A percentile compares a stretch with the other conserved stretches of the same genome.
Evolutionary conservation across 2,888 invertebrate species (phyloP).

Genomic region (Lithosia quadra): DNA sequence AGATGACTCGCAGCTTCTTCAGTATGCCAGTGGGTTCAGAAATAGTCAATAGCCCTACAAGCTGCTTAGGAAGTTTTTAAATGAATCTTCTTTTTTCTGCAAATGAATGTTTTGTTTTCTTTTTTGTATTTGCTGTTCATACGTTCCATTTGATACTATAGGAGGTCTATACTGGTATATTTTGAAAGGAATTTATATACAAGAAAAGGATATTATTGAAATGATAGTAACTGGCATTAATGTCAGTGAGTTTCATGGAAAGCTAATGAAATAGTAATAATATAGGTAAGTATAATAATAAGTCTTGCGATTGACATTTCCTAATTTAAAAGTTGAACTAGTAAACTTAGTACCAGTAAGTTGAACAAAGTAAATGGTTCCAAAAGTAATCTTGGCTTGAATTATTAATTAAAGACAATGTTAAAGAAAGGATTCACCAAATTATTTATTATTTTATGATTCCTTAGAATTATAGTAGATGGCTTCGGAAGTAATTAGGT

Average conservation of each 20-base stretch:
- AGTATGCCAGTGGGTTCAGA: too few relatives aligned
- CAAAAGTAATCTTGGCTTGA: background rate
- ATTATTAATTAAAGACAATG: background rate
- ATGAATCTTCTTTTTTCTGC: too few relatives aligned
- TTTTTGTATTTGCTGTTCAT: too few relatives aligned
- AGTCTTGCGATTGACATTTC: background rate
- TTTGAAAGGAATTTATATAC: background rate
- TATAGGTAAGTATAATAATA: background rate
- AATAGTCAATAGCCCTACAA: too few relatives aligned
- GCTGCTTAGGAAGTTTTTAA: too few relatives aligned
- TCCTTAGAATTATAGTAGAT: background rate
- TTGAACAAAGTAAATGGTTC: background rate
- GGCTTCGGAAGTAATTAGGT: background rate
- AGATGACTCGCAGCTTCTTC: too few relatives aligned
- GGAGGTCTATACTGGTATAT: background rate
- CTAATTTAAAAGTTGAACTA: constrained; percentile 1
- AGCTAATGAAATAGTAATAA: background rate
- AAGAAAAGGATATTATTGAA: background rate
- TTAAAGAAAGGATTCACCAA: background rate
- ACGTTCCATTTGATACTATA: too few relatives aligned
- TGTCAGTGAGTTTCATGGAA: background rate
- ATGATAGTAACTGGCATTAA: background rate
- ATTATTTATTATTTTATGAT: background rate
- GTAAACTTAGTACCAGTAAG: background rate
- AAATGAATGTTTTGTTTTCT: too few relatives aligned